Conservation (phyloP, 2,797 vertebrate species). For the Salmo trutta region DNA sequence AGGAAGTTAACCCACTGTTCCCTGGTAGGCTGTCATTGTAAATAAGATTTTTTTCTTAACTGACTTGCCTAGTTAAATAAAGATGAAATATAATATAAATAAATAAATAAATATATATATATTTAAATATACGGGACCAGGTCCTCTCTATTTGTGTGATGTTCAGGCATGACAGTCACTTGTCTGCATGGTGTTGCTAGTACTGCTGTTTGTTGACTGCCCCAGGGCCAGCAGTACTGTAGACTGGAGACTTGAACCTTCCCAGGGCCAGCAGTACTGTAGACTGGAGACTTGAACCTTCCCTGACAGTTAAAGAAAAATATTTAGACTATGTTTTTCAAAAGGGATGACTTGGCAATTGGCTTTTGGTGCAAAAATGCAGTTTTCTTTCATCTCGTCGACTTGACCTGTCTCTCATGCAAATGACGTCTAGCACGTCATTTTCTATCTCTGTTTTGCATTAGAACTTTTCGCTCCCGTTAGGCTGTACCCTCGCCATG, state of each 20-base stretch:
- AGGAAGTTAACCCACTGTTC: no score
- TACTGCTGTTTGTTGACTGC: constrained; percentile 46
- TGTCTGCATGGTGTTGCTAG: constrained; percentile 34
- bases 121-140: no score
- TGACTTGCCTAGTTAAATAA: no score
- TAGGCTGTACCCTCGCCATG: constrained; percentile 52
- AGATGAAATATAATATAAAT: no score
- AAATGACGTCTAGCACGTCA: constrained; percentile 63
- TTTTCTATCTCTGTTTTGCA: constrained; percentile 58
- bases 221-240: constrained; percentile 42
- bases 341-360: constrained; percentile 39
- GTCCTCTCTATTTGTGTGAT: not conserved
- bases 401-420: constrained; percentile 64
- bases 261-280: constrained; percentile 43
- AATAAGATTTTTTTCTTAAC: no score
- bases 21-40: no score
- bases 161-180: not conserved
- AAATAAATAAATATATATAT: no score
- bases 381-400: constrained; percentile 13
- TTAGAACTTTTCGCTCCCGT: constrained; percentile 58
- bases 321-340: constrained; percentile 54
- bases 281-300: constrained; percentile 5
- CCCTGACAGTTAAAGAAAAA: constrained; percentile 26
- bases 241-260: constrained; percentile 5
- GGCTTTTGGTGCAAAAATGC: constrained; percentile 59